Base-by-base conservation (phyloP, 2,888 invertebrate genomes). In the Teleiodes luculella region DNA sequence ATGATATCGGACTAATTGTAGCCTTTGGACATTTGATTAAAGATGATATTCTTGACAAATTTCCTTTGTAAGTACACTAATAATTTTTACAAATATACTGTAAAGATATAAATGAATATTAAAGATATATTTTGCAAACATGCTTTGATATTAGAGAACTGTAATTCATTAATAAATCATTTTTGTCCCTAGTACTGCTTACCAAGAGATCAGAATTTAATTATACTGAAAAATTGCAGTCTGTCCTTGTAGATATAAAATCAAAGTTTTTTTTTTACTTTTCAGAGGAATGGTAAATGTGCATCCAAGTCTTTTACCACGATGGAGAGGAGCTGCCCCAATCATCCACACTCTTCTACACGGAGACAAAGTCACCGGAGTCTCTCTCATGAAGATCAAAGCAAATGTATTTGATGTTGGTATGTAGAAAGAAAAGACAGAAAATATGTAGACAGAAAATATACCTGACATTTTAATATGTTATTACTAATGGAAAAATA, bases 21-120 rank as follows among this genome's bases (percentile, higher is more conserved):
- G 98, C 98, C 0, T 98, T 98, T 91, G 98, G 98, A 0, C 94
- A 97, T 74, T 87, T 98, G 57, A 96, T 98, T 68, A 97, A 97
- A 36, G 85, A 91, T 60, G 76, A 90, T 52, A 78, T 97, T 0
- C 95, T 98, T 30, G 83, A 92, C 7, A 90, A 92, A 56, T 97
- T 98, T 84, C 94, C 95, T 54, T 80, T 95, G 97, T 97, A 92
- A 92, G 94, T 91, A 65, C n/a, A n/a, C n/a, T n/a, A n/a, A n/a
- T n/a, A n/a, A n/a, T n/a, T n/a, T n/a, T n/a, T n/a, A n/a, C n/a
- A n/a, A n/a, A n/a, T n/a, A n/a, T n/a, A n/a, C n/a, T n/a, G n/a
- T n/a, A n/a, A n/a, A n/a, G n/a, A n/a, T n/a, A n/a, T n/a, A n/a
- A n/a, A n/a, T n/a, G n/a, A n/a, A n/a, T n/a, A n/a, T n/a, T n/a